Conservation (phyloP, 2,113 vertebrate genomes). For the Tonatia bakeri region DNA sequence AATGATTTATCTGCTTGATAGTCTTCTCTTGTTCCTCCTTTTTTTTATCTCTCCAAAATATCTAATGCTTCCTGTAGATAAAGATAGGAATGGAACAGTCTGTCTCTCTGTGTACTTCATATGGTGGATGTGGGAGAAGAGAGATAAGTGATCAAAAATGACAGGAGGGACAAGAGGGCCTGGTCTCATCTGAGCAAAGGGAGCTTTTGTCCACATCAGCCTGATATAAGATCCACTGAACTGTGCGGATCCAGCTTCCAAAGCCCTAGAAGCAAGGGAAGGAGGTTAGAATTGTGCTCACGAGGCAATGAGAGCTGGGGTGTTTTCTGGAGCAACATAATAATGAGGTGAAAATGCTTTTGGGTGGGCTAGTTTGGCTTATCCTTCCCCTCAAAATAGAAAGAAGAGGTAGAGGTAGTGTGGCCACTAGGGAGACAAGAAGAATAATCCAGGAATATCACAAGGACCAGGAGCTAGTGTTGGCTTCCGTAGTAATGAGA, state of each 20-base stretch:
- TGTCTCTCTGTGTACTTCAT: neutral
- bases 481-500: neutral
- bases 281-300: neutral
- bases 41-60: neutral
- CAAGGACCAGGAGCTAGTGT: neutral
- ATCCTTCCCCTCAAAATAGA: neutral
- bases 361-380: neutral
- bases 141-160: neutral
- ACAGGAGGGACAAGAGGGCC: neutral
- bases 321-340: neutral
- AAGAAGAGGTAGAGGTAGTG: neutral
- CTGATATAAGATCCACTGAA: fast-evolving
- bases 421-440: neutral
- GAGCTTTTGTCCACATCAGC: too few relatives aligned
- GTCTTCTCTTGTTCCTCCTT: neutral
- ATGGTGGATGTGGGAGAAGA: neutral
- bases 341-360: neutral
- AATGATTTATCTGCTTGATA: neutral
- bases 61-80: neutral
- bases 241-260: neutral
- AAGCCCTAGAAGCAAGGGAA: neutral
- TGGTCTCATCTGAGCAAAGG: neutral
- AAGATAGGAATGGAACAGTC: neutral
- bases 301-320: neutral
- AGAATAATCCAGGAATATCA: neutral